phyloP scores from a whole-genome alignment of 2,888 invertebrate genomes.

The Stenurella melanura region DNA sequence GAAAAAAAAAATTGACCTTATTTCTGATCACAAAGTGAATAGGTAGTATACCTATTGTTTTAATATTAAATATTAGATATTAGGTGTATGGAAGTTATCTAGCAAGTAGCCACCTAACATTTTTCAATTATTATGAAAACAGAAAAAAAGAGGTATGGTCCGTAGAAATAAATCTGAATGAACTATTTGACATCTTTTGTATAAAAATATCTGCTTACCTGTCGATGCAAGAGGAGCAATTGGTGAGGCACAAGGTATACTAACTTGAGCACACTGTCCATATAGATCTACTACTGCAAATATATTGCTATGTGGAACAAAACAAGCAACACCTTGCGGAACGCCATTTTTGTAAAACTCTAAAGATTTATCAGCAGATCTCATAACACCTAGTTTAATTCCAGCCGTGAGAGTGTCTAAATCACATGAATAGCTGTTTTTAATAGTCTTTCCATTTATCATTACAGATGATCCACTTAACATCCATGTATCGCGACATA shows the following conservation, averaged over 20 bases:
- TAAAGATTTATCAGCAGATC: constrained; percentile 87
- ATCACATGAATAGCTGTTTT: constrained; percentile 90
- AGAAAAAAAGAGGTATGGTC: too few relatives aligned
- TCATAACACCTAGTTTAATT: constrained; percentile 84
- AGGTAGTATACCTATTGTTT: too few relatives aligned
- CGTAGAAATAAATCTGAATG: not conserved
- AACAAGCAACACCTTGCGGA: constrained; percentile 90
- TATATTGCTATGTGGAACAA: constrained; percentile 85
- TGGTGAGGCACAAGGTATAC: constrained; percentile 70
- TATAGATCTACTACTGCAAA: constrained; percentile 97
- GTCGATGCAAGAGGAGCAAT: constrained; percentile 60
- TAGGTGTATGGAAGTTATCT: too few relatives aligned
- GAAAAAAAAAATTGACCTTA: too few relatives aligned
- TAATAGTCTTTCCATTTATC: constrained; percentile 90
- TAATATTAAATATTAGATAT: too few relatives aligned
- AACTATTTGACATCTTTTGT: not conserved
- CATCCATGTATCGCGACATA: constrained; percentile 94
- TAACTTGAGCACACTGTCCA: constrained; percentile 95
- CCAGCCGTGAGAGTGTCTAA: constrained; percentile 87
- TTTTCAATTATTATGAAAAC: too few relatives aligned
- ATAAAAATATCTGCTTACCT: constrained; percentile 46
- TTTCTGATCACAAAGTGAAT: too few relatives aligned
- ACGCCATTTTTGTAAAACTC: constrained; percentile 92
- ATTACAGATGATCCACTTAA: constrained; percentile 93
- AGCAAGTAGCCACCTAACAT: too few relatives aligned